Evolutionary conservation across 2,888 invertebrate genomes (phyloP), one percentile per base, ranked within the genome.

Genomic region (Pocota personata): DNA sequence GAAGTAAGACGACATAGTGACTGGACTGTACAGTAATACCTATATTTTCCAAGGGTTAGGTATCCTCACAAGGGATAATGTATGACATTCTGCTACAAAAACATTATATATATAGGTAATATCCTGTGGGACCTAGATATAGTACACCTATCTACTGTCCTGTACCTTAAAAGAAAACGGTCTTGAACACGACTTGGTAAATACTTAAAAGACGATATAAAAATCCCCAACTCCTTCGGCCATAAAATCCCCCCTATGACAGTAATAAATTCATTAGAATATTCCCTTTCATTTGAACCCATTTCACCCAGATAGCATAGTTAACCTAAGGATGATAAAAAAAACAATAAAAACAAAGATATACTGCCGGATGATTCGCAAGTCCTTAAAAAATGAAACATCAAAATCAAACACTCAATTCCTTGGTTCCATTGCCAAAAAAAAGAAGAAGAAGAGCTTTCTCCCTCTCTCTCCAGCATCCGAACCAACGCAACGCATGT

Each of bases 371-470:
- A 48, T 58, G 46, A 58, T 72, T 58, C 58, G 35, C 35, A 71
- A 58, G 58, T 60, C 58, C 24, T 35, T 58, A 58, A 58, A 48
- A 46, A 37, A 35, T 30, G 30, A 60, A 37, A 72, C 40, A 52
- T 52, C 52, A 67, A 67, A 50, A 77, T 67, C 76, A 77, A 67
- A 76, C 48, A 67, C 67, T 37, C 50, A 48, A 52, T 58, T 67
- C 76, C 8, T 40, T 14, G 50, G 24, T 16, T n/a, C 55, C 19
- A 16, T n/a, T n/a, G 24, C 32, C 30, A 6, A 16, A 60, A 48
- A 60, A 48, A 43, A 16, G 21, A 43, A 3, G 27, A 35, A 73
- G n/a, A 21, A 30, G 14, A 24, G 16, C 21, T 5, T 12, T 21
- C 19, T 10, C 16, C 32, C 24, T 24, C 24, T 24, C 4, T 12